Base-by-base conservation (phyloP, 2,797 vertebrate species). In the Mormyrops boulengeri region DNA sequence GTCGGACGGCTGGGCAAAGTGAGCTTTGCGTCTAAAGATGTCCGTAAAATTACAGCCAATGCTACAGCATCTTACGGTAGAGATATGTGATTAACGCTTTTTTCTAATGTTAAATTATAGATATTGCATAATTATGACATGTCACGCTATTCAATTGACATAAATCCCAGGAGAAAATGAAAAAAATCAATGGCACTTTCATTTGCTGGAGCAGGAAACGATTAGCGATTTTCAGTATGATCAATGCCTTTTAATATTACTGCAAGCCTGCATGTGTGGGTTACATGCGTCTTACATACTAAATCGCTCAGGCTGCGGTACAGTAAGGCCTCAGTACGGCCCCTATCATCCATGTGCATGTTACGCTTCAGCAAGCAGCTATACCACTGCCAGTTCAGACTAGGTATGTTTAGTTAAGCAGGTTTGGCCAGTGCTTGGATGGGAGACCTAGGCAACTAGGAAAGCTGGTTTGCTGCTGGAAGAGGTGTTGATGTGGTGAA, bases 131-230 rank as follows among this genome's bases (percentile, higher is more conserved):
- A 91, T 92, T 86, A 53, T 89, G 85, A 94, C 93, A 96, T 94
- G 95, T 95, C 94, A 95, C 93, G 93, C 93, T 95, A 94, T 96
- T 95, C 95, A 94, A 94, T 92, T 92, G 89, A 94, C 91, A 93
- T 95, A 95, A 95, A 95, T 95, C 95, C 95, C 95, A 95, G 95
- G 92, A 93, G 92, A 92, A 93, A 92, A 95, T 95, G 92, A 93
- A 92, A 92, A 91, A 93, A 19, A 4, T 17, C 6, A 3, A 44
- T 88, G 26, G 4, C 95, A 96, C 95, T 95, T 94, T 94, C 95
- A 95, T 96, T 96, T 96, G 94, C 95, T 94, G 90, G 91, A 95
- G 94, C 94, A 44, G 34, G 19, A 62, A 30, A 87, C 11, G 17
- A 57, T 55, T 87, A 34, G 26, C 6, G 14, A 55, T 86, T 86